Conservation (phyloP, 2,113 vertebrate genomes). For the Halichoeres trimaculatus region DNA sequence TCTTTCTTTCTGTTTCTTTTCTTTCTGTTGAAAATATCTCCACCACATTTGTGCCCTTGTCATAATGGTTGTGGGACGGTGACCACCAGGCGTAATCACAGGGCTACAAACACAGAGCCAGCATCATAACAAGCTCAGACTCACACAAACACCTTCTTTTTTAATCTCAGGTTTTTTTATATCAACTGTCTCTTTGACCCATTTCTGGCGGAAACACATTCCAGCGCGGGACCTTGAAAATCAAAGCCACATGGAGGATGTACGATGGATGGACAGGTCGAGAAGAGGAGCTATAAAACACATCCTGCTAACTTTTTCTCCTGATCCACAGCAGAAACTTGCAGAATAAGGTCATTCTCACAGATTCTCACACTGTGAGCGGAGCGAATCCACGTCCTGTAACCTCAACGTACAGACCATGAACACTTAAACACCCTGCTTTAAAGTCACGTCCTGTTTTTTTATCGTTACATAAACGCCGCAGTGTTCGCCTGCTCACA, state of each 20-base stretch:
- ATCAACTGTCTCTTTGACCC: conserved; percentile 69
- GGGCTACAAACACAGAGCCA: conserved; percentile 29
- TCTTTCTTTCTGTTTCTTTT: not conserved
- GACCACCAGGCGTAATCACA: conserved; percentile 61
- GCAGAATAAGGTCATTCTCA: not conserved
- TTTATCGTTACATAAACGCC: conserved; percentile 37
- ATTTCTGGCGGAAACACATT: conserved; percentile 69
- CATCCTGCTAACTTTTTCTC: not conserved
- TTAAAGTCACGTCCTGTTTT: conserved; percentile 22
- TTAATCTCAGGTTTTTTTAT: conserved; percentile 17
- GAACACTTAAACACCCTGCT: not conserved
- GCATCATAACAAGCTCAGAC: conserved; percentile 17
- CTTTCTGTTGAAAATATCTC: conserved; percentile 62
- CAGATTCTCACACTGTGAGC: conserved; percentile 3
- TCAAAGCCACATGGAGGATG: conserved; percentile 72
- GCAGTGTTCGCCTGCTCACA: conserved; percentile 23
- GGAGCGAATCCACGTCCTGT: conserved; percentile 14
- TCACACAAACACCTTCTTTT: not conserved
- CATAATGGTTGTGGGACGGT: conserved; percentile 45
- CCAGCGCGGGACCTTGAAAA: conserved; percentile 64
- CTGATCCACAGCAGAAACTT: not conserved
- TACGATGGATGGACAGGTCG: conserved; percentile 39
- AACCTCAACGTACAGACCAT: conserved; percentile 12
- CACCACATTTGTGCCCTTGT: conserved; percentile 65
- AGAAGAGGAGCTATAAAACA: conserved; percentile 20